Percentiles rank a stretch among this genome's conserved stretches.
Conservation (phyloP, 2,888 invertebrate species). For the Arge pagana region DNA sequence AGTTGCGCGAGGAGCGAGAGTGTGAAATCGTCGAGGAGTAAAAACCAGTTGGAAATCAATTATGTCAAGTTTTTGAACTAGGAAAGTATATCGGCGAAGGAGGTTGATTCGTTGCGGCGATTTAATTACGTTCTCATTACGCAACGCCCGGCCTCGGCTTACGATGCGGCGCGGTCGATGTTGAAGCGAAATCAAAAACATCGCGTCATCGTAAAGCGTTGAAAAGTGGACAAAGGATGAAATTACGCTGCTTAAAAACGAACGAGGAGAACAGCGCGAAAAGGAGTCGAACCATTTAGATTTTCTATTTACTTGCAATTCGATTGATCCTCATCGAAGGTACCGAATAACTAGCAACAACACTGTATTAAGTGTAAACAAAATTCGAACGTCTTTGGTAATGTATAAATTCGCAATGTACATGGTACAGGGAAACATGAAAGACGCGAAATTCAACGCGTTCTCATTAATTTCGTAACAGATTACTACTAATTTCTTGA, state of each 20-base stretch:
- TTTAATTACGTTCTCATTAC: slow-evolving; percentile 2
- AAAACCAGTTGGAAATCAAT: slow-evolving; percentile 6
- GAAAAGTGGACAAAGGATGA: too few species aligned
- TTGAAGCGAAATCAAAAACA: too few species aligned
- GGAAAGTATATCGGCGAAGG: neutral
- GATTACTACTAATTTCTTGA: neutral
- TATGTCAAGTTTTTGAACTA: slow-evolving; percentile 7
- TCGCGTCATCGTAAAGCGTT: too few species aligned
- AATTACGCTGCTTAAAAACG: too few species aligned
- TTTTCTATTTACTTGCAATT: too few species aligned
- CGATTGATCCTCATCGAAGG: neutral
- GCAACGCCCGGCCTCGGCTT: too few species aligned
- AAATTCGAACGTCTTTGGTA: neutral
- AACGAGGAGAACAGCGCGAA: too few species aligned
- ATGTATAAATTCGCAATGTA: slow-evolving; percentile 6
- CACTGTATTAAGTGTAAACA: slow-evolving; percentile 1
- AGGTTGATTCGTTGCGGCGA: neutral
- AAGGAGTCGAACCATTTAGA: too few species aligned
- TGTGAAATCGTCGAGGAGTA: neutral
- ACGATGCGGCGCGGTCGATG: too few species aligned
- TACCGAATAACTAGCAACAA: neutral
- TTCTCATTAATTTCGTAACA: neutral
- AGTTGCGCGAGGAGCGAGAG: neutral
- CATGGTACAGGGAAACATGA: slow-evolving; percentile 5
- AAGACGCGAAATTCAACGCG: neutral